Percentiles rank a stretch among this genome's conserved stretches.
Conservation (phyloP, 2,797 vertebrate species). For the Melanotaenia maccullochi region DNA sequence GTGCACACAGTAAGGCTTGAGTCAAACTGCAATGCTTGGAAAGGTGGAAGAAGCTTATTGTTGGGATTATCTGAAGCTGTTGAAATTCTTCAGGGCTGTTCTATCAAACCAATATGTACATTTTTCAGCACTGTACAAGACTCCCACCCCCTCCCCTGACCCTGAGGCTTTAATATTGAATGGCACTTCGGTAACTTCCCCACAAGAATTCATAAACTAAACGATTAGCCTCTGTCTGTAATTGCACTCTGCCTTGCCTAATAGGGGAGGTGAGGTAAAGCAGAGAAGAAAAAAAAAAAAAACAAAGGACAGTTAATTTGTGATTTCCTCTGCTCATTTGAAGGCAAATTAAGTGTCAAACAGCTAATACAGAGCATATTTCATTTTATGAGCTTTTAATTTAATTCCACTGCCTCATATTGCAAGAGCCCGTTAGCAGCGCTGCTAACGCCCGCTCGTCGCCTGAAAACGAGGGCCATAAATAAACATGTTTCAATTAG, state of each 20-base stretch:
- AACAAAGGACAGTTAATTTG: slow-evolving; percentile 99
- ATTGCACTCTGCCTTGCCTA: slow-evolving; percentile 93
- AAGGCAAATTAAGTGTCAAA: slow-evolving; percentile 99
- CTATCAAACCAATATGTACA: slow-evolving; percentile 24
- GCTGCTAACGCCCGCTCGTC: slow-evolving; percentile 78
- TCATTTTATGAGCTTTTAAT: slow-evolving; percentile 99
- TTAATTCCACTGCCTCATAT: slow-evolving; percentile 95
- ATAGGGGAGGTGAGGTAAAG: slow-evolving; percentile 88
- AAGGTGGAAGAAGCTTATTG: slow-evolving; percentile 12
- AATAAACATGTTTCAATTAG: slow-evolving; percentile 98
- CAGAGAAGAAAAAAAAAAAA: slow-evolving; percentile 73
- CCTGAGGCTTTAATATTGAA: slow-evolving; percentile 79
- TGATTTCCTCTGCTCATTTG: slow-evolving; percentile 99
- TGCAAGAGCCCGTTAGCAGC: slow-evolving; percentile 86
- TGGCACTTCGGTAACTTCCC: slow-evolving; percentile 87
- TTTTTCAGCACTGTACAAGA: slow-evolving; percentile 36
- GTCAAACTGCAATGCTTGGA: neutral
- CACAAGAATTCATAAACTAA: slow-evolving; percentile 92
- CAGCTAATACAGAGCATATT: slow-evolving; percentile 99
- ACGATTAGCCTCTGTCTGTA: slow-evolving; percentile 92
- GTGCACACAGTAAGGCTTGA: slow-evolving; percentile 5
- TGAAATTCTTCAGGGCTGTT: slow-evolving; percentile 27
- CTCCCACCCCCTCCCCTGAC: slow-evolving; percentile 38
- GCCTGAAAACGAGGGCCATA: slow-evolving; percentile 89
- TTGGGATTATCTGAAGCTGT: slow-evolving; percentile 2